Conservation (phyloP, 2,888 invertebrate species). For the Isotomurus palustris region DNA sequence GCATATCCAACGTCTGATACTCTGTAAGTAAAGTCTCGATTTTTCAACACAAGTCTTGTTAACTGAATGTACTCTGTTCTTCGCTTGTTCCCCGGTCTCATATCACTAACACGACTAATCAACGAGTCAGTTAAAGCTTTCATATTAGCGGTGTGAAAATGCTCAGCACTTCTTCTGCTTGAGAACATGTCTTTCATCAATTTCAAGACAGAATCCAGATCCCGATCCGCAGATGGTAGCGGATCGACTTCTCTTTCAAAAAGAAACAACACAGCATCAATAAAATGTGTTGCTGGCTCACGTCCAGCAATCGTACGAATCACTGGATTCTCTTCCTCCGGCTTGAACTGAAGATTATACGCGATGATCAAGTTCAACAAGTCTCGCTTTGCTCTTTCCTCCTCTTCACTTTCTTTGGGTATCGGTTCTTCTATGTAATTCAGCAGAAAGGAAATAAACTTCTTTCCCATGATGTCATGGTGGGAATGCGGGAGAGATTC, state of each 20-base stretch:
- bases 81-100: background rate
- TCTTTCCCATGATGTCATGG: constrained; percentile 18
- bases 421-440: constrained; percentile 14
- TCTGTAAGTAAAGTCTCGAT: background rate
- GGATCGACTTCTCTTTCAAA: constrained; percentile 2
- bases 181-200: constrained; percentile 24
- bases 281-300: background rate
- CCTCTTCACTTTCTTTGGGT: constrained; percentile 6
- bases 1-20: constrained; percentile 10
- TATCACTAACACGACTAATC: background rate
- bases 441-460: constrained; percentile 19
- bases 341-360: constrained; percentile 25
- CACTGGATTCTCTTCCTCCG: constrained; percentile 17
- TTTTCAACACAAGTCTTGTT: constrained; percentile 6
- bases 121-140: constrained; percentile 9
- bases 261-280: background rate
- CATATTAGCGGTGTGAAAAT: constrained; percentile 12
- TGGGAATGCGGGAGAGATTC: constrained; percentile 25
- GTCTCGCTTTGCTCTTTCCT: background rate
- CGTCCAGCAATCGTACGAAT: constrained; percentile 20
- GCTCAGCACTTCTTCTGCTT: constrained; percentile 13
- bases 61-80: constrained; percentile 15
- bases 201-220: constrained; percentile 19
- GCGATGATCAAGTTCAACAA: constrained; percentile 23
- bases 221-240: background rate